Evolutionary conservation across 2,888 invertebrate genomes (phyloP), one percentile per base, ranked within the genome.

Genomic region (Cephus runcator): DNA sequence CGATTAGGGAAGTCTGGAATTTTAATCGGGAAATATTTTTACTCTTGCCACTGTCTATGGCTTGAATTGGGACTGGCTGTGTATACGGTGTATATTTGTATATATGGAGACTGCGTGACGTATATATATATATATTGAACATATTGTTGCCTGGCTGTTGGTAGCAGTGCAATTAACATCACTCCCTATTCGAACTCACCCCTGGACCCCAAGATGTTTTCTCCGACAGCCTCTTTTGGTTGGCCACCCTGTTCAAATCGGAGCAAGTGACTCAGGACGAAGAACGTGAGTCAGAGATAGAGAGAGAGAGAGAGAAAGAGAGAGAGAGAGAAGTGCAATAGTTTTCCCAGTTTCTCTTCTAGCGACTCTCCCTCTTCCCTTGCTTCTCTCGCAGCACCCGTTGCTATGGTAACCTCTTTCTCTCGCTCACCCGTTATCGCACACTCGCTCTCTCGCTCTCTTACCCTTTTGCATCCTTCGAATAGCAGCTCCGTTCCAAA

Each of bases 101-200:
- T 56, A 56, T 56, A 23, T 23, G 23, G 9, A 56, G 23, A 56
- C 23, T 56, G 56, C 23, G 23, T 56, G 56, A 12, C 4, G 31
- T 34, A 30, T 71, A 30, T 71, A 30, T 69, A 69, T n/a, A n/a
- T 69, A 2, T 69, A 69, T 69, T 12, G 83, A 85, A 85, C 85
- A 84, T 15, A 31, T 71, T 85, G 86, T 85, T 85, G 86, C 85
- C 81, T 85, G 23, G 78, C 85, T 84, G 81, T 83, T 85, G 79
- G 86, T 86, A 84, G 86, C 86, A 79, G 84, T 82, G 86, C 86
- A 86, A 86, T 86, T 86, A 86, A 86, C 86, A 86, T 86, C 86
- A 85, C 86, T 86, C 85, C 78, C 75, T 79, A 80, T 82, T 86
- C 83, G 83, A 86, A 83, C 84, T 84, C 23, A 56, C 83, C 82